These are phyloP conservation scores for Bombycilla garrulus DNA, from an alignment of 2,113 vertebrate genomes.

Conservation along the genomic window DNA sequence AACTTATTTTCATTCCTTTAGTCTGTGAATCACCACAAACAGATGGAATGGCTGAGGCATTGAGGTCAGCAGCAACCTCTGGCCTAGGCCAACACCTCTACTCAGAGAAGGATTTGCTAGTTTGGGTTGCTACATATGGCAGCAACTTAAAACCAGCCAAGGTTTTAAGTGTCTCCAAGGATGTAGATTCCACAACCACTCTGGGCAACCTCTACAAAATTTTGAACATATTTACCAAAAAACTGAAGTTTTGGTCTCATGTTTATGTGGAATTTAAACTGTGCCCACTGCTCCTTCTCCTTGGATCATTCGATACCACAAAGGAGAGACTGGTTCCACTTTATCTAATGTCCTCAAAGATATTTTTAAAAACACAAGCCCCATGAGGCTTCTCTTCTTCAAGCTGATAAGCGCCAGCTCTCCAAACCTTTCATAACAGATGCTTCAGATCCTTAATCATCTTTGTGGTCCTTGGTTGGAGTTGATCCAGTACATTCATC, in stretches of 20 bases:
- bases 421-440: not conserved
- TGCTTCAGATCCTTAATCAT: not conserved
- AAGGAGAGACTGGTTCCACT: not conserved
- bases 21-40: not conserved
- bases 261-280: not conserved
- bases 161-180: not conserved
- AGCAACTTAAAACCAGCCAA: no score
- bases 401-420: not conserved
- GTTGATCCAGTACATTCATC: rapidly evolving
- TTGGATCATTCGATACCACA: not conserved
- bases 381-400: not conserved
- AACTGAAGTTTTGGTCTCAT: not conserved
- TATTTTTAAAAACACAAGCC: not conserved
- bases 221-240: not conserved
- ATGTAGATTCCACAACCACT: not conserved
- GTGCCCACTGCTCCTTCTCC: not conserved
- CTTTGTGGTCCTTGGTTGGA: not conserved
- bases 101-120: not conserved
- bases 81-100: not conserved
- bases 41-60: not conserved
- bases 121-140: rapidly evolving
- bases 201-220: not conserved
- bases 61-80: not conserved
- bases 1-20: not conserved
- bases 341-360: not conserved